Evolutionary conservation across 2,113 vertebrate species (phyloP).

Genomic region (Mobula birostris): DNA sequence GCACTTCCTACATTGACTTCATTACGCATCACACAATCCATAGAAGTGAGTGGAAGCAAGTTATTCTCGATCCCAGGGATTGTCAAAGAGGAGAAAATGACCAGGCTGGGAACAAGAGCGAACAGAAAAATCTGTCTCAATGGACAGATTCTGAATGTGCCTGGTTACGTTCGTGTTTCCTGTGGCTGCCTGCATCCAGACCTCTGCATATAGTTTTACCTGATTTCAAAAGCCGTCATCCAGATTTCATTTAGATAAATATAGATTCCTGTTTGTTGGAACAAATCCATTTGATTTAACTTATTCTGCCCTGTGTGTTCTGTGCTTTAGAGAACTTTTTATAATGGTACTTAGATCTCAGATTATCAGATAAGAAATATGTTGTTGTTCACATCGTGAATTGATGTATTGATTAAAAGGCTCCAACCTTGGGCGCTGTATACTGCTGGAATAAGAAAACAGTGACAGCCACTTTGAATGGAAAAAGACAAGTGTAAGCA

Average conservation of each 20-base stretch:
- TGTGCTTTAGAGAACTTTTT: not conserved
- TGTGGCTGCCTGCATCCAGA: not conserved
- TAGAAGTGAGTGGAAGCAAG: too few relatives aligned
- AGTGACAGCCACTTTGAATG: not conserved
- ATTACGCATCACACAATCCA: too few relatives aligned
- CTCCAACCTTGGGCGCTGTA: not conserved
- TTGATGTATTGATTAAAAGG: not conserved
- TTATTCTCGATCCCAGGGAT: too few relatives aligned
- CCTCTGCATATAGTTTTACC: not conserved
- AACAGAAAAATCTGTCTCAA: not conserved
- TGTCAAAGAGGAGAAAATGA: too few relatives aligned
- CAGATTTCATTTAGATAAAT: not conserved
- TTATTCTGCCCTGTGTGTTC: not conserved
- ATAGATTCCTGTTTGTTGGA: not conserved
- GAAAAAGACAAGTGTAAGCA: not conserved
- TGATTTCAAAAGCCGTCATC: not conserved
- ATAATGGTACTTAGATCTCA: not conserved
- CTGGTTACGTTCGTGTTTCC: not conserved
- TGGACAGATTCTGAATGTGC: not conserved
- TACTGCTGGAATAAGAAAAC: not conserved
- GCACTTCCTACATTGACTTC: too few relatives aligned
- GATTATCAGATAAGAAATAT: not conserved
- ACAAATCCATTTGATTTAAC: not conserved
- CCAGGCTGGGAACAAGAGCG: not conserved
- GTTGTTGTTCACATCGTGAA: not conserved